Evolutionary conservation across 1,140 invertebrate genomes (phyloP).

Genomic region (Meloidogyne chitwoodi): DNA sequence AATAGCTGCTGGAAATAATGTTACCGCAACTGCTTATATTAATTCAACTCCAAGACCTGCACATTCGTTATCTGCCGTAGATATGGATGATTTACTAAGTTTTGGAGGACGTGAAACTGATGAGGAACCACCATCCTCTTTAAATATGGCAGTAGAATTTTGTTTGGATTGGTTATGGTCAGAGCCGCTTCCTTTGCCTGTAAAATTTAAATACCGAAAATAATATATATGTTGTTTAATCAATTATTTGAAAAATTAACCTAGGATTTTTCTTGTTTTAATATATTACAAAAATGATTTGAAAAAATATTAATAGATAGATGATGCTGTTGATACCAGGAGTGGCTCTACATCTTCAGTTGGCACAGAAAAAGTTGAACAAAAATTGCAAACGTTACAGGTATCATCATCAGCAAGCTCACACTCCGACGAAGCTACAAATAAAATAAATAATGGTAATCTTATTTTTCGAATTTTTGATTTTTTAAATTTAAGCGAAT

Average conservation of each 20-base stretch:
- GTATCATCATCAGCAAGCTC: constrained; percentile 19
- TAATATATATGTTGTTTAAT: background rate
- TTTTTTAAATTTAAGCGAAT: background rate
- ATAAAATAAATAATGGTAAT: constrained; percentile 3
- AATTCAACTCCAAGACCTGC: constrained; percentile 6
- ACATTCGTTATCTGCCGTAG: background rate
- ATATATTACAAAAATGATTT: too few relatives aligned
- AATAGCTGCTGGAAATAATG: constrained; percentile 1
- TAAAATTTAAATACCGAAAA: background rate
- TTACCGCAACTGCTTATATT: background rate
- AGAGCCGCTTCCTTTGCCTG: background rate
- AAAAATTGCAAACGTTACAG: constrained; percentile 5
- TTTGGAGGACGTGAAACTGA: constrained; percentile 10
- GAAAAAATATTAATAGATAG: background rate
- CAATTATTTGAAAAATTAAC: too few relatives aligned
- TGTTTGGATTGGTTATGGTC: constrained; percentile 26
- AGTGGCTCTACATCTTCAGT: background rate
- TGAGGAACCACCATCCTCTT: constrained; percentile 4
- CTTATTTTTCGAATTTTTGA: background rate
- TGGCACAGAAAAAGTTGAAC: constrained; percentile 7
- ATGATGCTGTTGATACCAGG: background rate
- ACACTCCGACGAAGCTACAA: constrained; percentile 1
- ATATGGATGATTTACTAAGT: constrained; percentile 13
- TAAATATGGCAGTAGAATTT: constrained; percentile 23
- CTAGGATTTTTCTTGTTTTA: too few relatives aligned